A percentile compares a stretch with the other conserved stretches of the same genome.
Conservation (phyloP, 2,888 invertebrate genomes). For the Marronus borbonicus region DNA sequence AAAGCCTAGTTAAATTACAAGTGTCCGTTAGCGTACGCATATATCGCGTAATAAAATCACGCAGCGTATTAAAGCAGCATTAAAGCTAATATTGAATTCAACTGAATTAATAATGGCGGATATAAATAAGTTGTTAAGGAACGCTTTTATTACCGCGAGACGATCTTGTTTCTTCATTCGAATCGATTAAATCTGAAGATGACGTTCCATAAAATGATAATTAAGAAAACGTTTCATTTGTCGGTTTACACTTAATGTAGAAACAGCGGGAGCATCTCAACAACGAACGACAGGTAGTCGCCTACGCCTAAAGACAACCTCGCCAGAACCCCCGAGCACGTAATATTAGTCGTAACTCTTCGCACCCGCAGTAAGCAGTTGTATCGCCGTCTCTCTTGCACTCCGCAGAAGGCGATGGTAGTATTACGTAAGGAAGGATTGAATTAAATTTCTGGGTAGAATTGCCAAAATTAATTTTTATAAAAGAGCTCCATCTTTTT, state of each 20-base stretch:
- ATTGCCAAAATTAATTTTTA: too few species aligned
- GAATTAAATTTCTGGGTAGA: not conserved
- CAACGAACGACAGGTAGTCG: slow-evolving; percentile 30
- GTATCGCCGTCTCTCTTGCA: not conserved
- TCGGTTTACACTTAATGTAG: slow-evolving; percentile 40
- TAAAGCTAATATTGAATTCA: not conserved
- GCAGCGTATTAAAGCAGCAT: not conserved
- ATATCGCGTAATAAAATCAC: not conserved
- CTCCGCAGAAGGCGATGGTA: not conserved
- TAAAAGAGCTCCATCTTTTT: too few species aligned
- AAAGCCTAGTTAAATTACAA: not conserved
- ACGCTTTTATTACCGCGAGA: slow-evolving; percentile 26
- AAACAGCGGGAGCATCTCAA: slow-evolving; percentile 13
- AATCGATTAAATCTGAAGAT: slow-evolving; percentile 43
- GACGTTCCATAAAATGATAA: slow-evolving; percentile 42
- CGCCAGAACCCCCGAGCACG: not conserved
- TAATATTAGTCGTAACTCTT: not conserved
- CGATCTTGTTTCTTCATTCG: slow-evolving; percentile 20
- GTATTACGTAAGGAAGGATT: not conserved
- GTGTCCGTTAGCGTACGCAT: not conserved
- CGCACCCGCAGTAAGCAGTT: not conserved
- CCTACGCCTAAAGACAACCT: slow-evolving; percentile 12
- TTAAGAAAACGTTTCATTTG: slow-evolving; percentile 42
- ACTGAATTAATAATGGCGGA: slow-evolving; percentile 10
- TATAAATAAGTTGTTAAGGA: slow-evolving; percentile 29